These are phyloP conservation scores for Oegoconia quadripuncta DNA, from an alignment of 2,888 invertebrate genomes.

Conservation along the genomic window DNA sequence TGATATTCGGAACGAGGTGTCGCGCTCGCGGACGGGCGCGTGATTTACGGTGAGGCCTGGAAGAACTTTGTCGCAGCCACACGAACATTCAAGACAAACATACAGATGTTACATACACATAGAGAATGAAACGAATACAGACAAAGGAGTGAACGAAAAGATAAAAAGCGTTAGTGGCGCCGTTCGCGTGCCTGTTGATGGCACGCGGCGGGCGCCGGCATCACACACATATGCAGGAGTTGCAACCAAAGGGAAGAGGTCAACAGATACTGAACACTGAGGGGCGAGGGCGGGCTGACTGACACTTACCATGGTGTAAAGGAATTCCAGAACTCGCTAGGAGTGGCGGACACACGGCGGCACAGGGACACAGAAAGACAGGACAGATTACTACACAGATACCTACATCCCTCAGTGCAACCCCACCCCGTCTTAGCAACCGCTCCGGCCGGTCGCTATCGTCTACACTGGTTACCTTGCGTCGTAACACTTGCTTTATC, in stretches of 20 bases:
- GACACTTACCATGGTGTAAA: conserved; percentile 99
- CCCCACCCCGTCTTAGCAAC: conserved; percentile 73
- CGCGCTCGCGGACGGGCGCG: conserved; percentile 33
- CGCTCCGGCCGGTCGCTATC: conserved; percentile 65
- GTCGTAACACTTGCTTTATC: conserved; percentile 68
- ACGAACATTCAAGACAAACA: conserved; percentile 77
- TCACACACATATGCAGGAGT: conserved; percentile 78
- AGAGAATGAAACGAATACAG: conserved; percentile 79
- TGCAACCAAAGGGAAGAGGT: conserved; percentile 77
- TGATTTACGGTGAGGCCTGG: conserved; percentile 37
- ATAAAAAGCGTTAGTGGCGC: conserved; percentile 72
- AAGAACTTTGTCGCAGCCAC: conserved; percentile 67
- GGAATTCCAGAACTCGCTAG: conserved; percentile 99
- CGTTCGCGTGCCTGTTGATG: conserved; percentile 63
- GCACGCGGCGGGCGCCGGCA: conserved; percentile 69
- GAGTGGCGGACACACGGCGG: conserved; percentile 84
- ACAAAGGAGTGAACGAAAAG: conserved; percentile 76
- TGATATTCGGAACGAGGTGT: conserved; percentile 40
- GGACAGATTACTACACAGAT: conserved; percentile 82
- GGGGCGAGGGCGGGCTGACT: conserved; percentile 81
- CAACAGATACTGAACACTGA: conserved; percentile 79
- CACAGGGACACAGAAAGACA: conserved; percentile 85
- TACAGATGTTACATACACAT: conserved; percentile 81
- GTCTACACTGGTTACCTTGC: conserved; percentile 77
- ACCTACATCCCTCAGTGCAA: conserved; percentile 80